Base-by-base conservation (phyloP, 2,888 invertebrate genomes). In the Thecophora atra region DNA sequence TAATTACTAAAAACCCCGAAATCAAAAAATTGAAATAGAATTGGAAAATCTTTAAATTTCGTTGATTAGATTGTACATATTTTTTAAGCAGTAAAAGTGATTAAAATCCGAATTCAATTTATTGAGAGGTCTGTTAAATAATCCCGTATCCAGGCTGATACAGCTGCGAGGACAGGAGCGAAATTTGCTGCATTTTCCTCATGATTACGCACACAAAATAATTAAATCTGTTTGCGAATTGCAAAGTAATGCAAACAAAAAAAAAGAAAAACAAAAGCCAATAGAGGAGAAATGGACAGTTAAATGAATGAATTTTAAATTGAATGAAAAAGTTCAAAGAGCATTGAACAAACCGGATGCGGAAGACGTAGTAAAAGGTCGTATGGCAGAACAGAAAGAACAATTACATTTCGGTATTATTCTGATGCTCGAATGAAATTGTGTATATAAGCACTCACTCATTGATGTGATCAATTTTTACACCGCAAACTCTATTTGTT, bases 241-340 rank as follows among this genome's bases (percentile, higher is more conserved):
- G 21, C 13, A 3, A 37, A 15, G 21, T 15, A n/a, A 47, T 1
- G 30, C 30, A 30, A 30, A 60, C 60, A 17, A n/a, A 2, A 47
- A 47, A 47, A 4, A 56, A 56, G 15, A 21, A 26, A 6, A 56
- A 56, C n/a, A 56, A 56, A 30, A 15, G 64, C n/a, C n/a, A 21
- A n/a, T 15, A 24, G 21, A 54, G 54, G 19, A 54, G 19, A 17
- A 67, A 44, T 24, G 15, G 30, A 11, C 19, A n/a, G 15, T 13
- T 37, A 42, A 63, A 21, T 42, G 13, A 68, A 56, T 68, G 19
- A 68, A 37, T 68, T 68, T 68, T 68, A 37, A 68, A 68, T 56
- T 68, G 44, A 68, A 68, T 58, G 44, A 8, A 56, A 58, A 58
- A 68, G 44, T 58, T 56, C 58, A 37, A 54, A 21, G 54, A 37